Evolutionary conservation across 2,113 vertebrate species (phyloP).

Genomic region (Chamaea fasciata): DNA sequence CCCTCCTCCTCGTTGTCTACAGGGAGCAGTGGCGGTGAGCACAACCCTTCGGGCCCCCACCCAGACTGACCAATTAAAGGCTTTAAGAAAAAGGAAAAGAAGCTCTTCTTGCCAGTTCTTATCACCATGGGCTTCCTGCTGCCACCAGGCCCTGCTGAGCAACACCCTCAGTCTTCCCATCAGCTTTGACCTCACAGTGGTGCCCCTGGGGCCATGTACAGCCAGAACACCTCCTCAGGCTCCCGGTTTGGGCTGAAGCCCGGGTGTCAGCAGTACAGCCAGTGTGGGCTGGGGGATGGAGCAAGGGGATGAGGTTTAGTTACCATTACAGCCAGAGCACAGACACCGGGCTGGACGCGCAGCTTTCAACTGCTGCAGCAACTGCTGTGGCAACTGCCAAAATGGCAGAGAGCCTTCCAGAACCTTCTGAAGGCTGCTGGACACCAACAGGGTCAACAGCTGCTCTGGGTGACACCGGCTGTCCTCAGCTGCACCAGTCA

Average conservation of each 20-base stretch:
- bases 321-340: background rate
- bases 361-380: background rate
- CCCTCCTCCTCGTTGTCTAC: too few species aligned
- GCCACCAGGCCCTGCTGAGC: background rate
- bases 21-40: too few species aligned
- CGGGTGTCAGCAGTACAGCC: background rate
- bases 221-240: background rate
- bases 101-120: too few species aligned
- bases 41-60: too few species aligned
- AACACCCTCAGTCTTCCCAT: background rate
- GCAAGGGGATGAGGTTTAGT: background rate
- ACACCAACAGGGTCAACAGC: background rate
- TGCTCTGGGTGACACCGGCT: too few species aligned
- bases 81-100: too few species aligned
- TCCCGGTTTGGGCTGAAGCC: rapidly evolving
- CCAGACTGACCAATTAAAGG: too few species aligned
- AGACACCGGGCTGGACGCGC: background rate
- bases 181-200: rapidly evolving
- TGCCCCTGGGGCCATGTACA: rapidly evolving
- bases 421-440: background rate
- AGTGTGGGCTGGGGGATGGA: background rate
- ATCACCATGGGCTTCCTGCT: background rate
- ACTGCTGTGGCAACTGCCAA: background rate
- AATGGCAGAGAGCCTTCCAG: background rate
- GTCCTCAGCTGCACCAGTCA: background rate